Evolutionary conservation across 2,888 invertebrate species (phyloP).

Genomic region (Drosophila falleni): DNA sequence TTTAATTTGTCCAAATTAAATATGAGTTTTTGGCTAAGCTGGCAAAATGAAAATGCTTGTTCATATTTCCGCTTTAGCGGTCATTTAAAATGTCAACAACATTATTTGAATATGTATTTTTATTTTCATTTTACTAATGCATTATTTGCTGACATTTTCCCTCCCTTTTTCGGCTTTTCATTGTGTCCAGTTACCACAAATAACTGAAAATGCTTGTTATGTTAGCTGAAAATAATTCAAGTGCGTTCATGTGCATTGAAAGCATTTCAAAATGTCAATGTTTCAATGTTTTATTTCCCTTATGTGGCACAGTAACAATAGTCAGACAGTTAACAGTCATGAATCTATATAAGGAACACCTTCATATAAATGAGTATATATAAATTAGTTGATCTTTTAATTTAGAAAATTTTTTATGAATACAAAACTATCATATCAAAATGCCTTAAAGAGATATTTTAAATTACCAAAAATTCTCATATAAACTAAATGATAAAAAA

Average conservation of each 20-base stretch:
- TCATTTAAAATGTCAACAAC: conserved; percentile 38
- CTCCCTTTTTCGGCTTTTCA: neutral
- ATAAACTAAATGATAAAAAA: too few species aligned
- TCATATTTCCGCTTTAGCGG: conserved; percentile 12
- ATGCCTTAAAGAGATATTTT: too few species aligned
- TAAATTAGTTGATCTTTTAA: too few species aligned
- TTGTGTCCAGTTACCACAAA: conserved; percentile 15
- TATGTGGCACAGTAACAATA: conserved; percentile 7
- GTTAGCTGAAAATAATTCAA: conserved; percentile 55
- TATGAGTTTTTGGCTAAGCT: neutral
- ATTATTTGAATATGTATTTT: conserved; percentile 18
- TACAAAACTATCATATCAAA: too few species aligned
- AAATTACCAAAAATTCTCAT: too few species aligned
- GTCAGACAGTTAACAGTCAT: conserved; percentile 7
- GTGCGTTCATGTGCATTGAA: conserved; percentile 61
- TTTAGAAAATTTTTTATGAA: too few species aligned
- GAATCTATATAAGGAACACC: neutral
- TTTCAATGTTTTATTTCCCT: conserved; percentile 47
- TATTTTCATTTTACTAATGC: conserved; percentile 19
- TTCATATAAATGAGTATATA: too few species aligned
- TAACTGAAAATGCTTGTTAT: conserved; percentile 13
- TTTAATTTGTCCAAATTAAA: conserved; percentile 6
- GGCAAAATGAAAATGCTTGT: neutral
- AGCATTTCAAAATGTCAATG: conserved; percentile 73
- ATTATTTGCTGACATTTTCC: conserved; percentile 11